Base-by-base conservation (phyloP, 1,140 invertebrate genomes). In the Cepaea nemoralis region DNA sequence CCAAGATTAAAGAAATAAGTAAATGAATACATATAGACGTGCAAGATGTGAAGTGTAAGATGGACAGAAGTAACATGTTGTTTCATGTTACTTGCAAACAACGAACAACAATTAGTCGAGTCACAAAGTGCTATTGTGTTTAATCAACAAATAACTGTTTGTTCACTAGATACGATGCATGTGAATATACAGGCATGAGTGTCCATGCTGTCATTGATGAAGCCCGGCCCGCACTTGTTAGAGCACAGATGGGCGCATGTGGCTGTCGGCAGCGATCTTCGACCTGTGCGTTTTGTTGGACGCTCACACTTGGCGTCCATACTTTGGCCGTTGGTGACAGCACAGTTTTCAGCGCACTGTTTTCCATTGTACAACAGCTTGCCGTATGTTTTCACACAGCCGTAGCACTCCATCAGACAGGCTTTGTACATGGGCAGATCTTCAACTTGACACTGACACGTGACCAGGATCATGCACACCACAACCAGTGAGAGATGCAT, bases 351-450 rank as follows among this genome's bases (percentile, higher is more conserved):
- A 3, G 74, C 81, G 39, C 81, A 82, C 24, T 19, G 63, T 75
- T 82, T 37, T n/a, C 81, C 81, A 67, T 77, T 77, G 75, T 77
- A 82, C n/a, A 77, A 39, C 31, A 71, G 73, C 40, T 81, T 81
- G 66, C 81, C 81, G 48, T 75, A 82, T 22, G 75, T 82, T 63
- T 77, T 77, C 27, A 82, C 81, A 35, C 81, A 82, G 42, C 69
- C n/a, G 31, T 77, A 75, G 50, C 81, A 82, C 63, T 70, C 81
- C 73, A 67, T 71, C 33, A 82, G 74, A 40, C 81, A 82, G 19
- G 63, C 55, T 74, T 77, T 77, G 81, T 82, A 77, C 81, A 77
- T 63, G 24, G 16, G 48, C 33, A 59, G n/a, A 2, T 39, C 48
- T 1, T 48, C 33, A n/a, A 31, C 39, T 35, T 55, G 27, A 42